Conservation (phyloP, 2,113 vertebrate species). For the Campylorhamphus procurvoides region DNA sequence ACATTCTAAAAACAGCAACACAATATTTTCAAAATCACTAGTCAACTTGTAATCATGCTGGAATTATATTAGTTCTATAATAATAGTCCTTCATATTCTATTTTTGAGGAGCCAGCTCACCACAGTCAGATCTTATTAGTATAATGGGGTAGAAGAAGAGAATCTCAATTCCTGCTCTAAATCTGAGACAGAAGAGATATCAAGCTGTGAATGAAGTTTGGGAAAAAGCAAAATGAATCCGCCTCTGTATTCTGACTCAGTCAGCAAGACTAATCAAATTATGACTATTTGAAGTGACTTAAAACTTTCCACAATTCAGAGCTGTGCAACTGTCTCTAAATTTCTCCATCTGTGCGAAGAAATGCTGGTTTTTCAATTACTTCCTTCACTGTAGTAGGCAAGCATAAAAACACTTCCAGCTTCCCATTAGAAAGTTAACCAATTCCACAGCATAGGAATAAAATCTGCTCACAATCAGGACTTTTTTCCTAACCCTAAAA, state of each 20-base stretch:
- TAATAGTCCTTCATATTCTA: neutral
- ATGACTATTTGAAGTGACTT: constrained; percentile 6
- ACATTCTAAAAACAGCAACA: neutral
- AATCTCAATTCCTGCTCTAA: neutral
- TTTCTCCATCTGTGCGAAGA: neutral
- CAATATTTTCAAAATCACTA: neutral
- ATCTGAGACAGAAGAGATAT: neutral
- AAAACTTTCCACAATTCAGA: constrained; percentile 29
- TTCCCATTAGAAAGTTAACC: neutral
- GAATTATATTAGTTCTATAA: neutral
- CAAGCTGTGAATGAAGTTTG: constrained; percentile 37
- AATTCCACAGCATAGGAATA: neutral
- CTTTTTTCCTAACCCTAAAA: neutral
- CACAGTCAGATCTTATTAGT: neutral
- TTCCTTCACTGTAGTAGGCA: neutral
- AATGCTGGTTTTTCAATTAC: neutral
- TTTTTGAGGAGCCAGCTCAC: neutral
- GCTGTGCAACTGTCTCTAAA: neutral
- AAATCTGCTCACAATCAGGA: neutral
- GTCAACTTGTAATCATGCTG: neutral
- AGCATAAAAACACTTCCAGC: neutral
- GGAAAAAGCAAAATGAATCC: constrained; percentile 6
- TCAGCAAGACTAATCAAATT: constrained; percentile 50
- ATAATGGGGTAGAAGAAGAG: neutral
- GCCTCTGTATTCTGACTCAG: constrained; percentile 27